A percentile compares a stretch with the other conserved stretches of the same genome.
These are phyloP conservation scores for Ditylenchus dipsaci DNA, from an alignment of 1,140 invertebrate genomes.

Conservation along the genomic window DNA sequence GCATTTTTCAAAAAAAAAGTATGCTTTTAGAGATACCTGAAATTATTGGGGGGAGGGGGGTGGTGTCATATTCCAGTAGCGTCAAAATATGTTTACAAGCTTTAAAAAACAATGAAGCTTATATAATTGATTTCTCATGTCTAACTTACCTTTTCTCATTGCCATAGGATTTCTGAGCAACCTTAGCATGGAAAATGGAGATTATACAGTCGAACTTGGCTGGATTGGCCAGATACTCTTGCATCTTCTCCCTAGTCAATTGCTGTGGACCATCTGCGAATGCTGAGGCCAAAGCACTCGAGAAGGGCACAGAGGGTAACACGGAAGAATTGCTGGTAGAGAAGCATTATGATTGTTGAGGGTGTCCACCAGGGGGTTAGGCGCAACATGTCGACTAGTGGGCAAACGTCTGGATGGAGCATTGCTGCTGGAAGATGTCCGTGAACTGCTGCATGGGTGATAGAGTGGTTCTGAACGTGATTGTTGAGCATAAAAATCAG, in stretches of 20 bases:
- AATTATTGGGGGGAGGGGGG: no score
- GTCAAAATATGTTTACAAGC: no score
- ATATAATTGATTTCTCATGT: no score
- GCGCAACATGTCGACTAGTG: neutral
- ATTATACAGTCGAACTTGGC: conserved; percentile 60
- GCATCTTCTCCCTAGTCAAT: conserved; percentile 41
- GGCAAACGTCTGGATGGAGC: neutral
- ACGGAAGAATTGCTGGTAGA: neutral
- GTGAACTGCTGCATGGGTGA: neutral
- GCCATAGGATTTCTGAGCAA: conserved; percentile 97
- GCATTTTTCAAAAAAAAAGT: no score
- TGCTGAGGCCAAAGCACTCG: conserved; percentile 3
- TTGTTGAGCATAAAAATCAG: neutral
- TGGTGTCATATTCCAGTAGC: no score
- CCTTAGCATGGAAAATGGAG: conserved; percentile 94
- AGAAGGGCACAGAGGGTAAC: neutral
- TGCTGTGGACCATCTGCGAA: conserved; percentile 4
- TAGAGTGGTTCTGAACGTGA: conserved; percentile 1
- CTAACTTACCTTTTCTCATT: conserved; percentile 80
- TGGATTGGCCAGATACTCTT: conserved; percentile 46
- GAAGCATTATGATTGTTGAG: neutral
- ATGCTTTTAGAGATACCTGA: no score
- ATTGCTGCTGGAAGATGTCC: conserved; percentile 1
- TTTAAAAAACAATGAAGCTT: no score
- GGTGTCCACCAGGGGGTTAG: neutral